Conservation (phyloP, 2,113 vertebrate genomes). For the Stegostoma tigrinum region DNA sequence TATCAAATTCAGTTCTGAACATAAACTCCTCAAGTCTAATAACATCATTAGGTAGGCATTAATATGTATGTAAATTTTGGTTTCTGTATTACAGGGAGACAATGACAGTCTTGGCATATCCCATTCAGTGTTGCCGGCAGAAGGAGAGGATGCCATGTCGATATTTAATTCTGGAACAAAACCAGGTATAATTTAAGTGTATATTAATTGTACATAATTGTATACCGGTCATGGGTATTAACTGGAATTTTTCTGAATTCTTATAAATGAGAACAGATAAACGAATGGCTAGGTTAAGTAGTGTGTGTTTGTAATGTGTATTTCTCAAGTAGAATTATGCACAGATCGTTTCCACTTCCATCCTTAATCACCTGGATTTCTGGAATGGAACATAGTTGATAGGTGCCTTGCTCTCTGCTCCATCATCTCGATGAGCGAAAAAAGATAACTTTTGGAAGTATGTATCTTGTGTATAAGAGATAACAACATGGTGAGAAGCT, state of each 20-base stretch:
- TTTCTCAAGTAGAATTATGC: neutral
- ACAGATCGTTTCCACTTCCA: neutral
- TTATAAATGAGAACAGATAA: neutral
- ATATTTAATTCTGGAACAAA: conserved; percentile 58
- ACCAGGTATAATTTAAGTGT: conserved; percentile 52
- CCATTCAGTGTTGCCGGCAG: conserved; percentile 57
- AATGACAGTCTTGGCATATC: conserved; percentile 66
- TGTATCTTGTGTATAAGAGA: neutral
- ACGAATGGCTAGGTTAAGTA: neutral
- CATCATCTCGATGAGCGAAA: neutral
- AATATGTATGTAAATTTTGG: neutral
- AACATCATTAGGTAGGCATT: neutral
- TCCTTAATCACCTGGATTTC: neutral
- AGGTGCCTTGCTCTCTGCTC: no score
- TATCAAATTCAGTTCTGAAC: neutral
- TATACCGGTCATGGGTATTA: neutral
- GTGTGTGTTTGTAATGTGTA: neutral
- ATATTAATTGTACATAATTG: neutral
- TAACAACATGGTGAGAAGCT: no score
- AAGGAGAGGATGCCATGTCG: conserved; percentile 77
- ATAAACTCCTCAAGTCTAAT: neutral
- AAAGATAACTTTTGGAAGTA: neutral
- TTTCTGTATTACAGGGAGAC: conserved; percentile 64
- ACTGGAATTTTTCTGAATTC: neutral
- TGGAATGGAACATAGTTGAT: no score